Evolutionary conservation across 2,113 vertebrate species (phyloP).

Genomic region (Myotis brandtii): DNA sequence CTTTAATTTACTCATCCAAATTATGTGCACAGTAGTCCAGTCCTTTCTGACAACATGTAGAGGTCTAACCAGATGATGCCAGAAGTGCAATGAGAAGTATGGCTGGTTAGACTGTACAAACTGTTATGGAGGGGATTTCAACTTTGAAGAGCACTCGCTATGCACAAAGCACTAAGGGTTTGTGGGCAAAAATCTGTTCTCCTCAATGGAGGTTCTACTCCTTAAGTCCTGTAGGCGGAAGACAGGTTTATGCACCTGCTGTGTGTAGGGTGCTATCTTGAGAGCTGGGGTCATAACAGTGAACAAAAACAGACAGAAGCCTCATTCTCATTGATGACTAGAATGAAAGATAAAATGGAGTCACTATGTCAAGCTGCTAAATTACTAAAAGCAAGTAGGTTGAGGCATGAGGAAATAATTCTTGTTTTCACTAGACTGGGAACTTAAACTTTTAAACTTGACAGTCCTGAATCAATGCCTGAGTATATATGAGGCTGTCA

Average conservation of each 20-base stretch:
- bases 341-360: background rate
- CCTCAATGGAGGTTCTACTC: background rate
- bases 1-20: background rate
- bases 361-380: background rate
- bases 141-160: background rate
- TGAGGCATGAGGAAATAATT: background rate
- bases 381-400: background rate
- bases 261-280: background rate
- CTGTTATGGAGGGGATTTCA: background rate
- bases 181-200: background rate
- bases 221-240: background rate
- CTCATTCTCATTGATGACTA: background rate
- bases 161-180: background rate
- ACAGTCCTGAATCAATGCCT: background rate
- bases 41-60: background rate
- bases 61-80: background rate
- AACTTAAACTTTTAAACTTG: background rate
- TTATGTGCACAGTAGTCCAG: background rate
- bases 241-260: background rate
- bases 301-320: background rate
- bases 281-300: background rate
- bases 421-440: background rate
- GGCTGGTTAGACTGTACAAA: background rate
- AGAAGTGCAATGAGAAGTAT: background rate
- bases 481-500: background rate